Base-by-base conservation (phyloP, 1,140 invertebrate species). In the Meloidogyne floridensis region DNA sequence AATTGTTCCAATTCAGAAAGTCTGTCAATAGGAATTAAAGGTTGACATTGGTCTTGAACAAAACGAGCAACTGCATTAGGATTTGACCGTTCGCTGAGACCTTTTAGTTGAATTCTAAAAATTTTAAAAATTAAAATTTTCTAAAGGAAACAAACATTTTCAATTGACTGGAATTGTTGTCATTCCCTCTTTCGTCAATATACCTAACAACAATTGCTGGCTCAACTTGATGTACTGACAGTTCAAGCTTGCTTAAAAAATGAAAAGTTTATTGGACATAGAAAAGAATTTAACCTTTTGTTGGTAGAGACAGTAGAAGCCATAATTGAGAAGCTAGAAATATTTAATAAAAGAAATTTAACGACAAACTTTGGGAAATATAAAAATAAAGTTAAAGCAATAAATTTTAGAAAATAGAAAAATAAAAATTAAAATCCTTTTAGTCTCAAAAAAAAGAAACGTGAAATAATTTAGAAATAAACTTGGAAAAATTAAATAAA, bases 171-270 rank as follows among this genome's bases (percentile, higher is more conserved):
- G 47, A 51, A 81, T 80, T 65, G 32, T 32, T 32, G 7, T 73
- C 56, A 53, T 7, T 84, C n/a, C 10, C 84, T 56, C 42, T 71
- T 32, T 72, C 75, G 32, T 51, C 81, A 11, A 90, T 95, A 92
- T 96, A 96, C 91, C 94, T 94, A 32, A 96, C 93, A 75, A 96
- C 93, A n/a, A 96, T 90, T 59, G 95, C 95, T 89, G 94, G 94
- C 88, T 96, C 94, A 78, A 94, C 94, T 18, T 95, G 95, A 92
- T 96, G 95, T 6, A 95, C 95, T 92, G 96, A 95, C 82, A 96
- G 93, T 72, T 93, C 93, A 9, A 94, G 7, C 9, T 77, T 69
- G 59, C 59, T 65, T 32, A 32, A 65, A n/a, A n/a, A 7, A 18
- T 6, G 47, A 65, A 65, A 65, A 4, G 0, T 7, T n/a, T 5